phyloP scores from a whole-genome alignment of 2,113 vertebrate species.

The Brachyhypopomus gauderio region DNA sequence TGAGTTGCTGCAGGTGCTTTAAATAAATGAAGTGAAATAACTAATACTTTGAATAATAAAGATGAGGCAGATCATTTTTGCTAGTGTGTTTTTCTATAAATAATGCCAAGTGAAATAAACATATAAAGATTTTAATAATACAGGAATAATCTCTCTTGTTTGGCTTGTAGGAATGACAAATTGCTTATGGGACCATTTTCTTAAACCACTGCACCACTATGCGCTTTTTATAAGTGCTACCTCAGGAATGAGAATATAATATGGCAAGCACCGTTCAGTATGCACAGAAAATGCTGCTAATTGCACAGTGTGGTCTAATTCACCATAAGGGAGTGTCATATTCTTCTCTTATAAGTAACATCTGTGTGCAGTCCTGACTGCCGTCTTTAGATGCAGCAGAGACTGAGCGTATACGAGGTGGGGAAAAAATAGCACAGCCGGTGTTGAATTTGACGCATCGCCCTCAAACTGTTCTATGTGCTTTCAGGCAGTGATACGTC shows the following conservation, averaged over 20 bases:
- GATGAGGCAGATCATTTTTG: background rate
- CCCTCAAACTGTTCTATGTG: conserved; percentile 5
- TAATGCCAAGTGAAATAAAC: too few relatives aligned
- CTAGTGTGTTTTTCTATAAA: too few relatives aligned
- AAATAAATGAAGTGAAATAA: background rate
- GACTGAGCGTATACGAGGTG: conserved; percentile 40
- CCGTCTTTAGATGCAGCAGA: conserved; percentile 46
- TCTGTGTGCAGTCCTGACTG: conserved; percentile 59
- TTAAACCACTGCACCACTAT: background rate
- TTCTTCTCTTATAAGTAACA: conserved; percentile 59
- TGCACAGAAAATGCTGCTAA: conserved; percentile 22
- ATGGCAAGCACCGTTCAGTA: background rate
- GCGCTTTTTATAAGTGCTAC: too few relatives aligned
- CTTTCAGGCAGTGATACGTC: conserved; percentile 37
- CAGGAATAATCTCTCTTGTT: background rate
- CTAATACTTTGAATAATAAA: background rate
- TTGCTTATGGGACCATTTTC: background rate
- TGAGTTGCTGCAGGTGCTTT: background rate
- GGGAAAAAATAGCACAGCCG: conserved; percentile 61
- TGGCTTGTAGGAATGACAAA: background rate
- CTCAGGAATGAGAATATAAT: conserved; percentile 5
- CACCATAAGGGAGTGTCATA: conserved; percentile 8
- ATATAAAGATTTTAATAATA: too few relatives aligned
- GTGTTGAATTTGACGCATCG: conserved; percentile 30
- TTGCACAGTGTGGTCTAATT: conserved; percentile 26